Base-by-base conservation (phyloP, 2,888 invertebrate genomes). In the Cephus spinipes region DNA sequence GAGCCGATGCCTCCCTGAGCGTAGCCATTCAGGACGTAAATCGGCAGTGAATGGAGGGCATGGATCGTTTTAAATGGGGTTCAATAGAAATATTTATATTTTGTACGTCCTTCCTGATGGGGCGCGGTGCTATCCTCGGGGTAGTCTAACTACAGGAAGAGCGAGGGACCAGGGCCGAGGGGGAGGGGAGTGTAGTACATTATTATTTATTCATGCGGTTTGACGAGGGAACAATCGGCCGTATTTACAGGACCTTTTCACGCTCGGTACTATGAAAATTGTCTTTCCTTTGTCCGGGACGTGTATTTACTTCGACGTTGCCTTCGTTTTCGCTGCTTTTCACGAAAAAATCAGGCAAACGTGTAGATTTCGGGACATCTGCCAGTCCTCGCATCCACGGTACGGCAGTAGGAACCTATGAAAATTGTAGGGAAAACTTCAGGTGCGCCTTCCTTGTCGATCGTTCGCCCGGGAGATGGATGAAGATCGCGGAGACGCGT, bases 191-290 rank as follows among this genome's bases (percentile, higher is more conserved):
- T 77, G 35, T 80, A 35, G 35, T 31, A 78, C 81, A 84, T 88
- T 89, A 88, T 90, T 90, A 89, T 87, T 89, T 87, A 90, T 90
- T 90, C 90, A 89, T 89, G 89, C 86, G 85, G 85, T 86, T 88
- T 88, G 89, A 89, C 89, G 87, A 88, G 86, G 86, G 89, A 89
- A 90, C 90, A 90, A 90, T 90, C 85, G 85, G 79, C 78, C 76
- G 81, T 83, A 84, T 85, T 82, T 83, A 81, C 83, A 76, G 80
- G 82, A 77, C 81, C 82, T 81, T 83, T 85, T 85, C 80, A 83
- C 83, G 83, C 82, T 87, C 75, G 74, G 79, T 82, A 81, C 84
- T 82, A 82, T 79, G 82, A 81, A 87, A 85, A 87, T 87, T 85
- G 86, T 85, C 84, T 83, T 83, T 76, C 81, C 86, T 81, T 84